These are phyloP conservation scores for Amphipyra berbera DNA, from an alignment of 2,888 invertebrate genomes.

Conservation along the genomic window DNA sequence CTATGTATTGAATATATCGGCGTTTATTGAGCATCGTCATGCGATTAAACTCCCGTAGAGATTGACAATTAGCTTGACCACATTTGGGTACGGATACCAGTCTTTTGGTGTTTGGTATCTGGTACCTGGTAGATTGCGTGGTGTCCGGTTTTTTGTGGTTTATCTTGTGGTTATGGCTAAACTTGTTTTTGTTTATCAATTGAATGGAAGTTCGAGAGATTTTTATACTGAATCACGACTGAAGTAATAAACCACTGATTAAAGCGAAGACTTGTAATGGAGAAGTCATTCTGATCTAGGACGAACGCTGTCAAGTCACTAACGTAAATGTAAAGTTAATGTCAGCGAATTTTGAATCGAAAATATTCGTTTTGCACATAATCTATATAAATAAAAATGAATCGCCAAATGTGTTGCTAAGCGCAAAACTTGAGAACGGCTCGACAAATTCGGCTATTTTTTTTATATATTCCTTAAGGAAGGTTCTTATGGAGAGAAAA, in stretches of 20 bases:
- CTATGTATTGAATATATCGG: constrained; percentile 36
- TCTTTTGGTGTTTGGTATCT: constrained; percentile 36
- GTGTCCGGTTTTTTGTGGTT: constrained; percentile 38
- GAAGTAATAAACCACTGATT: not conserved
- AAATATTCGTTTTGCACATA: too few species aligned
- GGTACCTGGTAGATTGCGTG: constrained; percentile 21
- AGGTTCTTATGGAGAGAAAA: too few species aligned
- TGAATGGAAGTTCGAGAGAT: constrained; percentile 12
- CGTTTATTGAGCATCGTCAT: constrained; percentile 50
- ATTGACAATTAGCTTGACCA: constrained; percentile 46
- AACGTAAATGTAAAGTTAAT: too few species aligned
- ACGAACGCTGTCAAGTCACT: too few species aligned
- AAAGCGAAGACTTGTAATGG: not conserved
- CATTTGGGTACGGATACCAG: constrained; percentile 45
- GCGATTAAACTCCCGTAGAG: constrained; percentile 42
- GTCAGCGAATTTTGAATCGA: too few species aligned
- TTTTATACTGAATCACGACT: constrained; percentile 1
- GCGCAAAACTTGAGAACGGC: too few species aligned
- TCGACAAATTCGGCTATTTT: too few species aligned
- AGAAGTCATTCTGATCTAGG: not conserved
- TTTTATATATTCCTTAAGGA: too few species aligned
- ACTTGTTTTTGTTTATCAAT: constrained; percentile 46
- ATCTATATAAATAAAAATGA: too few species aligned
- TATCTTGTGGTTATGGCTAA: constrained; percentile 28
- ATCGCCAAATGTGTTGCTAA: too few species aligned